A percentile compares a stretch with the other conserved stretches of the same genome.
phyloP scores from a whole-genome alignment of 1,140 invertebrate genomes.

The Drosophila kohkoa region DNA sequence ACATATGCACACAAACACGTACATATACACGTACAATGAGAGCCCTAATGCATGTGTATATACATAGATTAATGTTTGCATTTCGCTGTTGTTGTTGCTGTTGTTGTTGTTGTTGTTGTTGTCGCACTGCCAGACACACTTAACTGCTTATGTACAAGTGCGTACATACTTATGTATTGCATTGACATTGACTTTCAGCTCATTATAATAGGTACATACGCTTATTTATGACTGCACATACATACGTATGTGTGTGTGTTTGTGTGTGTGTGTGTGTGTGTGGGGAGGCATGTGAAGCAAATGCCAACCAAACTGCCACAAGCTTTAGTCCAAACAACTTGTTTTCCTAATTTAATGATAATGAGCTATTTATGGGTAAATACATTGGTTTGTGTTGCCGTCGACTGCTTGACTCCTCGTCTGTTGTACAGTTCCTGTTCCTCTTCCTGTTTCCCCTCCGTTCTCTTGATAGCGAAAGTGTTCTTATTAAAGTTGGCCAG shows the following conservation, averaged over 20 bases:
- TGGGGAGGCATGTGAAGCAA: constrained; percentile 44
- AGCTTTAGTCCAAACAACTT: constrained; percentile 71
- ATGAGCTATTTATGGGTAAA: constrained; percentile 77
- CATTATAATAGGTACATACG: constrained; percentile 72
- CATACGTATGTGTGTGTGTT: constrained; percentile 12
- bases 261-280: not conserved
- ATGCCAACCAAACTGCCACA: constrained; percentile 56
- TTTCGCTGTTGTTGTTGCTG: constrained; percentile 18
- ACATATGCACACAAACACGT: not conserved
- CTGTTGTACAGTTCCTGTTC: too few relatives aligned
- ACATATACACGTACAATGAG: constrained; percentile 34
- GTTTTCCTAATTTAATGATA: constrained; percentile 81
- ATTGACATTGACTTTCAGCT: constrained; percentile 81
- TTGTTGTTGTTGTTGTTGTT: constrained; percentile 30
- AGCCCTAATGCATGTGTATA: constrained; percentile 23
- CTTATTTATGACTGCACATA: constrained; percentile 69
- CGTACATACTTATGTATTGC: constrained; percentile 43
- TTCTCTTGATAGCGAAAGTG: constrained; percentile 60
- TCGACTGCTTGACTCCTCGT: not conserved
- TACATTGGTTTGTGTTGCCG: constrained; percentile 49
- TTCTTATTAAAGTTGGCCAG: constrained; percentile 28
- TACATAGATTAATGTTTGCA: constrained; percentile 26
- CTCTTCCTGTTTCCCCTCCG: not conserved
- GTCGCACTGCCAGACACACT: constrained; percentile 21
- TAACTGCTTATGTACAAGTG: constrained; percentile 33